Conservation (phyloP, 2,888 invertebrate species). For the Stratiomys singularior region DNA sequence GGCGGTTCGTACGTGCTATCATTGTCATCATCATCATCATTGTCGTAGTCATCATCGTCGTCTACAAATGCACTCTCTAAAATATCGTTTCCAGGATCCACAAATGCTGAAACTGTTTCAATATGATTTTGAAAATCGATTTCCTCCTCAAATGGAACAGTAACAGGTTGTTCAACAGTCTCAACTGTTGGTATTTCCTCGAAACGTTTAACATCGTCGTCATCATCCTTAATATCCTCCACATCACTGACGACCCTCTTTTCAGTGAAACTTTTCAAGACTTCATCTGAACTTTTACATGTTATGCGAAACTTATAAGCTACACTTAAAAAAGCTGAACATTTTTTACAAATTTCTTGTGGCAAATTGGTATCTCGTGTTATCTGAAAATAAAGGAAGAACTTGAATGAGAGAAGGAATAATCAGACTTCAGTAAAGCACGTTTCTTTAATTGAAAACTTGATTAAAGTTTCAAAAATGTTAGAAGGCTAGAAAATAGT, state of each 20-base stretch:
- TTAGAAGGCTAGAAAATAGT: no score
- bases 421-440: no score
- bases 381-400: slow-evolving; percentile 56
- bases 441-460: no score
- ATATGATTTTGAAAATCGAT: background rate
- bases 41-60: background rate
- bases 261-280: slow-evolving; percentile 58
- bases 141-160: background rate
- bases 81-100: background rate
- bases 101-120: slow-evolving; percentile 17
- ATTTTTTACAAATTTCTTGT: slow-evolving; percentile 60
- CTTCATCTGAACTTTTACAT: slow-evolving; percentile 61
- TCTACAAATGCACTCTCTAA: background rate
- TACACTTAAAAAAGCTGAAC: slow-evolving; percentile 59
- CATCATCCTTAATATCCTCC: slow-evolving; percentile 17
- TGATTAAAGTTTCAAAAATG: no score
- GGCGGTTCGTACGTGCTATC: slow-evolving; percentile 32
- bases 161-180: background rate
- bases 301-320: slow-evolving; percentile 62
- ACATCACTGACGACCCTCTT: slow-evolving; percentile 17
- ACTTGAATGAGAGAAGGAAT: no score
- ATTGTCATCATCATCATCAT: slow-evolving; percentile 29
- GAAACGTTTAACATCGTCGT: background rate
- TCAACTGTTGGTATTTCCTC: background rate
- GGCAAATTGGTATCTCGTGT: slow-evolving; percentile 58